Conservation (phyloP, 1,140 invertebrate species). For the Philotrypesis tridentata region DNA sequence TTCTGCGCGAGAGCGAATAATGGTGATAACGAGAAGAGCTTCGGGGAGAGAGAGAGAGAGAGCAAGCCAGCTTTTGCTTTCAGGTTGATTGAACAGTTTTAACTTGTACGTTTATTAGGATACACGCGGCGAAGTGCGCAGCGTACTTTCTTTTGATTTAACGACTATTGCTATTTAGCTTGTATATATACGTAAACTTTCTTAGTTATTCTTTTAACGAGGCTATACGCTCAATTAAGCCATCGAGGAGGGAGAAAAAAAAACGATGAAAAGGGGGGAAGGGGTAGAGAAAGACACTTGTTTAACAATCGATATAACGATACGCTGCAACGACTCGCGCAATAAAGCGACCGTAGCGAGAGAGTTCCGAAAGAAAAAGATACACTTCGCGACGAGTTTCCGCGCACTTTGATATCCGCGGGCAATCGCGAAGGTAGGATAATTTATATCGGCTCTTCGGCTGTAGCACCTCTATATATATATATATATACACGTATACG, state of each 20-base stretch:
- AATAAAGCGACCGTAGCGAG: background rate
- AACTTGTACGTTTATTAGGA: background rate
- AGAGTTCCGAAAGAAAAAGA: background rate
- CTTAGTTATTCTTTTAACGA: background rate
- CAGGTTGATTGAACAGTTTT: constrained; percentile 12
- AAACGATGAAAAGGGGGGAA: too few species aligned
- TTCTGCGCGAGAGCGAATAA: constrained; percentile 30
- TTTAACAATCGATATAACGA: background rate
- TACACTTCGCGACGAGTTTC: background rate
- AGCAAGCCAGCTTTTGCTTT: constrained; percentile 23
- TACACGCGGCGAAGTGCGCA: background rate
- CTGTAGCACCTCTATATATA: too few species aligned
- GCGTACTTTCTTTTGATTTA: background rate
- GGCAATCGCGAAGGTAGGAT: constrained; percentile 30
- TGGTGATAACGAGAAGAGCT: constrained; percentile 37
- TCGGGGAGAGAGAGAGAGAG: background rate
- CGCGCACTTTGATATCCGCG: constrained; percentile 22
- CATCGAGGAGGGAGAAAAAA: too few species aligned
- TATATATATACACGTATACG: too few species aligned
- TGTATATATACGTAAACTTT: background rate
- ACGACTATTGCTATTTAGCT: background rate
- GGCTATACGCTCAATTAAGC: too few species aligned
- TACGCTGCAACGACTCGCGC: background rate
- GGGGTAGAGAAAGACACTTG: background rate
- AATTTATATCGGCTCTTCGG: constrained; percentile 54